Conservation (phyloP, 2,888 invertebrate species). For the Pterobdella sp. region DNA sequence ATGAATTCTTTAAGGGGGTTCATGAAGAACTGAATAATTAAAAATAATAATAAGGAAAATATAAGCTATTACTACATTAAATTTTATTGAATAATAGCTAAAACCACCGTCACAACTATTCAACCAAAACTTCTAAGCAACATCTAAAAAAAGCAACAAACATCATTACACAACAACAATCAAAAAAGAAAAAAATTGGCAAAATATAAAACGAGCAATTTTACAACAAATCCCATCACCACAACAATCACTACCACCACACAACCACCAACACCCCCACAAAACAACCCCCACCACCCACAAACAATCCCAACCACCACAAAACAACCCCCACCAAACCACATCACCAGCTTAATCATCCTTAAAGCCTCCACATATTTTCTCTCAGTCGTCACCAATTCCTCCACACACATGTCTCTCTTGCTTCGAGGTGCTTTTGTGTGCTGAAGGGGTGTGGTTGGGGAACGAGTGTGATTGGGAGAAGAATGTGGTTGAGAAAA, state of each 20-base stretch:
- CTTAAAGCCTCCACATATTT: conserved; percentile 27
- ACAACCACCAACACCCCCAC: neutral
- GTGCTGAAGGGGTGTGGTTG: neutral
- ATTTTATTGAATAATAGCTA: too few species aligned
- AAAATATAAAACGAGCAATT: too few species aligned
- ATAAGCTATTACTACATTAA: too few species aligned
- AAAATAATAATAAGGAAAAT: neutral
- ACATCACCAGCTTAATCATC: conserved; percentile 20
- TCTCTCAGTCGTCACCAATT: conserved; percentile 27
- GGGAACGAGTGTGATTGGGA: neutral
- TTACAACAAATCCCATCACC: too few species aligned
- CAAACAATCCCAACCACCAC: conserved; percentile 10
- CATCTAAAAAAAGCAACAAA: too few species aligned
- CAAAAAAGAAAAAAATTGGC: too few species aligned
- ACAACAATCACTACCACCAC: neutral
- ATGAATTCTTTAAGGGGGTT: conserved; percentile 15
- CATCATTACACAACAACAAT: too few species aligned
- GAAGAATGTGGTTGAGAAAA: neutral
- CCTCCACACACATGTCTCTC: conserved; percentile 27
- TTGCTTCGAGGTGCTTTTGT: conserved; percentile 20
- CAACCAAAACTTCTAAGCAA: too few species aligned
- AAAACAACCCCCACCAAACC: neutral
- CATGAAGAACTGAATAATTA: conserved; percentile 20
- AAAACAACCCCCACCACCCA: neutral
- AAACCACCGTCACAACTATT: too few species aligned